Evolutionary conservation across 1,140 invertebrate genomes (phyloP), one percentile per base, ranked within the genome.

Genomic region (Luehdorfia chinensis): DNA sequence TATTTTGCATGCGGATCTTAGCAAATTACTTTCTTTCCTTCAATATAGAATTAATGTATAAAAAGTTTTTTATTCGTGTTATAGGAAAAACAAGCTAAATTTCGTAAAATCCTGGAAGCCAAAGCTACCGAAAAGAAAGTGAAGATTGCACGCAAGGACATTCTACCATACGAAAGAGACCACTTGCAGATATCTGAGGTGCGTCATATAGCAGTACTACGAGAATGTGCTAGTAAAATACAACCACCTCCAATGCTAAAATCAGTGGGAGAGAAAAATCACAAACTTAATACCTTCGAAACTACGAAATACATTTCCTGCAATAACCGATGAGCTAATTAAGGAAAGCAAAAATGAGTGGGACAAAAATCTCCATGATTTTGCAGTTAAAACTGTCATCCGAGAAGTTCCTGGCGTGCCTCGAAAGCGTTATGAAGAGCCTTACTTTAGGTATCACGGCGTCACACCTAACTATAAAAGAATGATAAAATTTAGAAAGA

Each of bases 371-470:
- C 81, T 90, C 46, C 87, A 88, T 31, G 66, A 84, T 2, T 64
- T 87, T 5, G 87, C 84, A 3, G 75, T 90, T 2, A 87, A 84
- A 58, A 84, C 67, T 27, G 72, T 88, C 9, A 84, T 90, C 13
- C 75, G 80, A 28, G 85, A 88, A 6, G 58, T 71, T 4, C 84
- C 85, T 1, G 81, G 84, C 12, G 68, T 84, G 3, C 49, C 76
- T 3, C 55, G 87, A 4, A 65, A 65, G 31, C 65, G 75, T 51
- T 67, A 85, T 64, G 52, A 73, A 59, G 85, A 87, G 63, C 78
- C 80, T 15, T 76, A 87, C 4, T 91, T 88, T 47, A 90, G 91
- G 70, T 88, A 81, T 55, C 66, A 78, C 2, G 92, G 92, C 3
- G 75, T 87, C 48, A 92, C 92, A 0, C 52, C 85, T n/a, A 84